phyloP scores from a whole-genome alignment of 2,888 invertebrate species.

The Tolmerus cingulatus region DNA sequence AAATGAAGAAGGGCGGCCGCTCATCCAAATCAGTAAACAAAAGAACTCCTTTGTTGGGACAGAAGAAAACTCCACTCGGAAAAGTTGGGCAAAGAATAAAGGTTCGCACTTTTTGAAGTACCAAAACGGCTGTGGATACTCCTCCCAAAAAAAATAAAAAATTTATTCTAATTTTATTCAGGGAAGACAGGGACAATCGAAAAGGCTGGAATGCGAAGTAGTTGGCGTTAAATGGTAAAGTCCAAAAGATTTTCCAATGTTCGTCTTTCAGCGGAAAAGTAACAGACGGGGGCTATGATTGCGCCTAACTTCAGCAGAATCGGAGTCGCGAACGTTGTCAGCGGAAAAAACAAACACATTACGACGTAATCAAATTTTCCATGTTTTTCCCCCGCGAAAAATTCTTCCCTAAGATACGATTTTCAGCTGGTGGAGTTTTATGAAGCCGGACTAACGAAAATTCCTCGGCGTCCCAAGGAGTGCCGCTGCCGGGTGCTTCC shows the following conservation, averaged over 20 bases:
- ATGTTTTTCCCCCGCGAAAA: background rate
- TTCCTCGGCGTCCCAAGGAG: background rate
- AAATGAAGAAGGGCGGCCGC: background rate
- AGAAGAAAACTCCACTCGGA: background rate
- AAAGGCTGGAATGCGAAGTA: background rate
- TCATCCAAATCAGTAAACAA: background rate
- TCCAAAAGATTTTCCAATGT: background rate
- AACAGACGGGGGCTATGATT: background rate
- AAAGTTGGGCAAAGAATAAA: background rate
- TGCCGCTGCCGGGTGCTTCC: background rate
- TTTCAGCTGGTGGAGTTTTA: background rate
- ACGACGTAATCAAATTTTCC: constrained; percentile 9
- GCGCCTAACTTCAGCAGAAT: background rate
- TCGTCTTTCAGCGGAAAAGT: background rate
- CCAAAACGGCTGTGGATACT: background rate
- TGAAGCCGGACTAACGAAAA: background rate
- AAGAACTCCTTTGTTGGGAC: background rate
- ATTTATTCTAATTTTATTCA: background rate
- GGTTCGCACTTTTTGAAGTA: background rate
- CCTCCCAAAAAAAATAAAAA: background rate
- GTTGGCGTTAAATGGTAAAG: background rate
- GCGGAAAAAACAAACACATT: constrained; percentile 3
- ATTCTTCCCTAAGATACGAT: background rate
- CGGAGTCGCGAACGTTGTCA: background rate
- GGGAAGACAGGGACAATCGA: background rate